Evolutionary conservation across 2,888 invertebrate genomes (phyloP), one percentile per base, ranked within the genome.

Genomic region (Oasisia sp.): DNA sequence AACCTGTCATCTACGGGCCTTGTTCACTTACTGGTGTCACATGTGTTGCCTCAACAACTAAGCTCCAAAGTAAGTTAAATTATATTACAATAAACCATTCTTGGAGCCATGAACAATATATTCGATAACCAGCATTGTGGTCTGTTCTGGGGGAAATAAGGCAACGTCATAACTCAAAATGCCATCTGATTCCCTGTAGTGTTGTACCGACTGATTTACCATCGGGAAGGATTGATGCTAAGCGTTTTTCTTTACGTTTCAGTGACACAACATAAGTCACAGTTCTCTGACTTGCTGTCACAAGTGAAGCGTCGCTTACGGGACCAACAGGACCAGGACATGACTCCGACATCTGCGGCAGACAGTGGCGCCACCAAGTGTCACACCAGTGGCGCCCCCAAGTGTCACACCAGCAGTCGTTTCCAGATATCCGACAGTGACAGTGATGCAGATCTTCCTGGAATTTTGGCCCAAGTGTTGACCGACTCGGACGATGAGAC

Each of bases 221-320:
- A 27, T 38, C 38, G 1, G 38, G 74, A 74, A 27, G 74, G 27
- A 74, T 14, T 44, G 11, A 5, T 44, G 12, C 27, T 45, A 89
- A 89, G 58, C 32, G 9, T 74, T 89, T 38, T 7, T 19, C 11
- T n/a, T 92, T 32, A 44, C 8, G 8, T 90, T 92, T 91, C 92
- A 93, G 93, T 90, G 4, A 92, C 91, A 89, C 90, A 92, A 91
- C 92, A 92, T 90, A 93, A 93, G 89, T 92, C 92, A 4, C 93
- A 93, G 92, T 93, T 93, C 74, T 74, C 74, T 27, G 74, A 19
- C 19, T 74, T 74, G 27, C 74, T 74, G 0, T 19, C 74, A 19
- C 74, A 74, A n/a, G n/a, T 27, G 27, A 74, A n/a, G 27, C 74
- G n/a, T 74, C 74, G 27, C 74, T 74, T 74, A 74, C 74, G 27